phyloP scores from a whole-genome alignment of 2,113 vertebrate genomes.

The Choloepus hoffmanni region DNA sequence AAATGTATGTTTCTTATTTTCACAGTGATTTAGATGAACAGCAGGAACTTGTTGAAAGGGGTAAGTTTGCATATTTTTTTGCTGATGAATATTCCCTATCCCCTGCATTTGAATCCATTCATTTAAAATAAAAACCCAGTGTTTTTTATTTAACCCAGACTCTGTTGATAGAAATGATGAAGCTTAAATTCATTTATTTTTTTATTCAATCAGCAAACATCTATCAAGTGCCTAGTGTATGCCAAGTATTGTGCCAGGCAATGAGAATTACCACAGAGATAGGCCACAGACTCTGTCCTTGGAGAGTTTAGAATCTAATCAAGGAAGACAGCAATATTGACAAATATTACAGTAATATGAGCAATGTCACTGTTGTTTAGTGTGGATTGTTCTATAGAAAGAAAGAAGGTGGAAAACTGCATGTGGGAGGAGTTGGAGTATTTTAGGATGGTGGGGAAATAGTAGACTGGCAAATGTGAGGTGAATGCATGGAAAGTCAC shows the following conservation, averaged over 20 bases:
- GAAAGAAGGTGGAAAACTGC: not conserved
- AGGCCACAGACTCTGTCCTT: not conserved
- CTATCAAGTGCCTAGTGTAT: not conserved
- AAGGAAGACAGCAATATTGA: not conserved
- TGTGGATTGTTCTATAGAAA: not conserved
- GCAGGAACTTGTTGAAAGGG: slow-evolving; percentile 86
- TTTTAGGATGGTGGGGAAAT: not conserved
- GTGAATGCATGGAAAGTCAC: too few species aligned
- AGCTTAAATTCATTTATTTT: not conserved
- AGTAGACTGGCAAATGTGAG: not conserved
- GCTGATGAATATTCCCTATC: not conserved
- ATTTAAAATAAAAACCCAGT: not conserved
- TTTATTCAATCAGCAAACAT: not conserved
- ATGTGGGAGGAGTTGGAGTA: too few species aligned
- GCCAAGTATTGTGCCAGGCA: not conserved
- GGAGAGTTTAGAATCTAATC: not conserved
- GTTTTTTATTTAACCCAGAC: not conserved
- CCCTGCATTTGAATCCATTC: not conserved
- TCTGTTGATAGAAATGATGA: not conserved
- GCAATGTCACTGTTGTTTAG: not conserved
- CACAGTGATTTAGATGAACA: slow-evolving; percentile 87
- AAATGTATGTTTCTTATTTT: slow-evolving; percentile 59
- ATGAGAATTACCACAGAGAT: not conserved
- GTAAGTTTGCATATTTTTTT: slow-evolving; percentile 85
- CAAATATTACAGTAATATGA: not conserved